A percentile compares a stretch with the other conserved stretches of the same genome.
Conservation (phyloP, 2,888 invertebrate genomes). For the Hirtodrosophila cameraria region DNA sequence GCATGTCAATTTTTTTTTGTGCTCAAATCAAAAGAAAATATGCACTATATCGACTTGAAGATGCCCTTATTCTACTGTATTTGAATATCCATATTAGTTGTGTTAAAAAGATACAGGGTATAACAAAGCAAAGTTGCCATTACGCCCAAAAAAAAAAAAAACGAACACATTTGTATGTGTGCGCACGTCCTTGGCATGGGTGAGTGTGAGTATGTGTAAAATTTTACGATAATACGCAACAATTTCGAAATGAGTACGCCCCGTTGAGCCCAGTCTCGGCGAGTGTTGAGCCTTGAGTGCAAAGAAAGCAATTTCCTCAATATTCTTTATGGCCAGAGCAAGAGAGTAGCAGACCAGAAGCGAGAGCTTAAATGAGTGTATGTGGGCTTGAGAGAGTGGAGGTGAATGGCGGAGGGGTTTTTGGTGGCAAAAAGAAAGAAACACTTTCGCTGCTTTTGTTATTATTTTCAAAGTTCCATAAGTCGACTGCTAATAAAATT, state of each 20-base stretch:
- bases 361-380: constrained; percentile 3
- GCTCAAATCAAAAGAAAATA: no score
- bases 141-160: constrained; percentile 10
- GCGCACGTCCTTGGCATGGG: constrained; percentile 53
- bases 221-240: constrained; percentile 76
- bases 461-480: constrained; percentile 73
- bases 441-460: constrained; percentile 60
- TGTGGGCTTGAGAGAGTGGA: background rate
- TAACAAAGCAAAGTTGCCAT: constrained; percentile 35
- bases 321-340: constrained; percentile 63
- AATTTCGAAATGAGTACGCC: constrained; percentile 71
- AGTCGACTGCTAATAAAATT: constrained; percentile 71
- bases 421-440: no score
- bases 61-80: no score
- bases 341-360: constrained; percentile 5
- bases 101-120: no score
- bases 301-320: constrained; percentile 75
- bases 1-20: no score
- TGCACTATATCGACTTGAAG: no score
- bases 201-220: constrained; percentile 55
- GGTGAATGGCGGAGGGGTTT: background rate
- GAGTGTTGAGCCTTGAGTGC: constrained; percentile 58
- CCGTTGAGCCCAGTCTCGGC: constrained; percentile 39
- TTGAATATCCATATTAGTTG: no score
- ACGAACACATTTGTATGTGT: constrained; percentile 53